Evolutionary conservation across 2,113 vertebrate species (phyloP), one percentile per base, ranked within the genome.

Genomic region (Thamnaconus septentrionalis): DNA sequence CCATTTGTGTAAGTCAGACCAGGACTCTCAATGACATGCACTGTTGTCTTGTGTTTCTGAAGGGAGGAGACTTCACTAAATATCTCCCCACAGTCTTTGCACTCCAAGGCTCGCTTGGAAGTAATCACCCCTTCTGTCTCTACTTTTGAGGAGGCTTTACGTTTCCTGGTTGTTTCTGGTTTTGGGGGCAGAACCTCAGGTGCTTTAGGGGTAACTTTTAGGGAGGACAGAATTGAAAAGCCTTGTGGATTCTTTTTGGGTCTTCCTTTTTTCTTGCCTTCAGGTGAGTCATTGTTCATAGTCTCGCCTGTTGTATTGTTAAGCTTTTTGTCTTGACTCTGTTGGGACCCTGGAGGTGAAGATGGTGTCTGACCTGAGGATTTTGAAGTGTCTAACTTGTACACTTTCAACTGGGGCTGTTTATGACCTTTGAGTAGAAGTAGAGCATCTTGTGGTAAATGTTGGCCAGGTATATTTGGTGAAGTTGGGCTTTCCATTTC

Each of bases 371-470:
- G 77, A 52, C 59, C 46, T 3, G 87, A 66, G 59, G 89, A 66
- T 60, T 85, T 85, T 52, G 76, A 79, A 42, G 87, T 82, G 44
- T 92, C 90, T 53, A 92, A 71, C 70, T 93, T 93, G 69, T 93
- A 84, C 64, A 93, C 91, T 68, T 92, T 93, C 3, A 93, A 68
- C 66, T 90, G 92, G 4, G 92, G 92, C 57, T 93, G 92, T 75
- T 91, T 93, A 60, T 92, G 92, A 39, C 92, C 92, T 77, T 91
- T 92, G n/a, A 93, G 81, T 43, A 93, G 64, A 46, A 92, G 89
- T 10, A 93, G 70, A 45, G 85, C 76, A 5, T 91, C 90, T 82
- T 88, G 71, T 4, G 73, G 79, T 61, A 91, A 52, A 39, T 87
- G 69, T 41, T 82, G 72, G 6, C 41, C 50, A 43, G 69, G 31